These are phyloP conservation scores for Phoronis australis DNA, from an alignment of 2,888 invertebrate genomes.

Conservation along the genomic window DNA sequence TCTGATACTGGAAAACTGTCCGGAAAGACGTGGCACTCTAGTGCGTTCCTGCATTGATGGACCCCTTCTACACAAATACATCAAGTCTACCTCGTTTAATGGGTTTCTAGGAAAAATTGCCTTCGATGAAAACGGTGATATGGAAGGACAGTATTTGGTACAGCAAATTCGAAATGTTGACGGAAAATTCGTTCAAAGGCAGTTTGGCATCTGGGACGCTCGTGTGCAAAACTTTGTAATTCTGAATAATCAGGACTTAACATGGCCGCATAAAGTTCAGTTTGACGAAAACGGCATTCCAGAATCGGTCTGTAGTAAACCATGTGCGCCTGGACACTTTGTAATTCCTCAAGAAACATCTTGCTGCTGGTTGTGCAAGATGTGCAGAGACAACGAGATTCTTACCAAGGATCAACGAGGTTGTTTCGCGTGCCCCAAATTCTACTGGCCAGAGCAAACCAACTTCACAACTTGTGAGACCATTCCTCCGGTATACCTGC, in stretches of 20 bases:
- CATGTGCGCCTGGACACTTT: constrained; percentile 2
- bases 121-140: constrained; percentile 36
- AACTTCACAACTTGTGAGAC: constrained; percentile 7
- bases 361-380: constrained; percentile 24
- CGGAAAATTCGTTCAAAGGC: neutral
- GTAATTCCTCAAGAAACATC: constrained; percentile 12
- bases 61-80: constrained; percentile 1
- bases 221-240: neutral
- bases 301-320: constrained; percentile 12
- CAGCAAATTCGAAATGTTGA: constrained; percentile 13
- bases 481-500: constrained; percentile 7
- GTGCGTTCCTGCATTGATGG: constrained; percentile 8
- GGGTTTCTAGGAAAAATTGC: constrained; percentile 28
- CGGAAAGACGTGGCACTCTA: neutral
- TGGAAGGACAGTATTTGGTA: constrained; percentile 29
- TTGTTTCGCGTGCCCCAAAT: constrained; percentile 14
- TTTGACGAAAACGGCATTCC: neutral
- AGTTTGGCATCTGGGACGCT: neutral
- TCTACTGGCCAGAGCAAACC: constrained; percentile 20
- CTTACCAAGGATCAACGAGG: constrained; percentile 11
- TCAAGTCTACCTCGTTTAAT: constrained; percentile 13
- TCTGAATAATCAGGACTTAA: neutral
- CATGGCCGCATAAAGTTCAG: no score
- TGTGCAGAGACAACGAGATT: constrained; percentile 18
- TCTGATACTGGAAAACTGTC: constrained; percentile 20